Evolutionary conservation across 2,888 invertebrate genomes (phyloP), one percentile per base, ranked within the genome.

Genomic region (Nyleta sp.): DNA sequence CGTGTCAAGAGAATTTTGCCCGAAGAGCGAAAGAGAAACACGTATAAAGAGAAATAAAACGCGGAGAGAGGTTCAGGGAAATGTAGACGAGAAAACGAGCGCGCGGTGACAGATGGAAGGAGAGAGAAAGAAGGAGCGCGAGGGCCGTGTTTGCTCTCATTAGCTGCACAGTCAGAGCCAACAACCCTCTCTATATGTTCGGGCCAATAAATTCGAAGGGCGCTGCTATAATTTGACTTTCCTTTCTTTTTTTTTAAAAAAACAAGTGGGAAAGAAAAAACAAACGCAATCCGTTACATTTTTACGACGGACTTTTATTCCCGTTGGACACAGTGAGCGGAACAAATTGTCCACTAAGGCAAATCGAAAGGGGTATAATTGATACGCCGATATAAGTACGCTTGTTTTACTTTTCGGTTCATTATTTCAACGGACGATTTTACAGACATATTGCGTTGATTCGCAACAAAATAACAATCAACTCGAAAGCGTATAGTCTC

Each of bases 101-200:
- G 40, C 59, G 53, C 42, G 52, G 64, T 64, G 78, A 77, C 65
- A 50, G 57, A 75, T 46, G 46, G 60, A 50, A 57, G 53, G 62
- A 64, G 71, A 46, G 65, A 62, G 57, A 40, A 17, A 35, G 35
- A 24, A 57, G 73, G 50, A 79, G 40, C 59, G 78, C 78, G 71
- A 70, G 81, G 73, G 72, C 72, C 78, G 73, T 85, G 82, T 85
- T 85, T 83, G 84, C 84, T 82, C 84, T 83, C 82, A 84, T 83
- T 84, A 84, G 83, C 84, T 81, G 80, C 78, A 72, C 81, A 82
- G 81, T 81, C 77, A 78, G 82, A 83, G 80, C 83, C 80, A 82
- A 83, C 85, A 83, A 82, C 80, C 78, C 79, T 77, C 80, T 72
- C 73, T 74, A 50, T 40, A 72, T 78, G 70, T 52, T 74, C 38